Evolutionary conservation across 2,888 invertebrate genomes (phyloP).

Genomic region (Tetragnatha montana): DNA sequence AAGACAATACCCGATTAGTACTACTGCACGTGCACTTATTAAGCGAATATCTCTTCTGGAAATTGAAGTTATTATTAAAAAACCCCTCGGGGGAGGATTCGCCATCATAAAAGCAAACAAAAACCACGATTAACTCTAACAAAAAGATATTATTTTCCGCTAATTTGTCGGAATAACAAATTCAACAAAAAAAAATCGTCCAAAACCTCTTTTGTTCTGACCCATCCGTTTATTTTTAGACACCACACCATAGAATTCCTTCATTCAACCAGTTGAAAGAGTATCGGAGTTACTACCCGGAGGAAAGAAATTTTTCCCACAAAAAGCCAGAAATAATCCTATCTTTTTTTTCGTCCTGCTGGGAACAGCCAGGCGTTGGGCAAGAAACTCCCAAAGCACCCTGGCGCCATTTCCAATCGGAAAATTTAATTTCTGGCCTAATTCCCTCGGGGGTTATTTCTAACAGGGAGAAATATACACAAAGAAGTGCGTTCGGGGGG

Average conservation of each 20-base stretch:
- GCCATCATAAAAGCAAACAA: not conserved
- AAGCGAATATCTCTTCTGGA: too few relatives aligned
- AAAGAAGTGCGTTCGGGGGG: slow-evolving; percentile 9
- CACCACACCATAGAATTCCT: slow-evolving; percentile 28
- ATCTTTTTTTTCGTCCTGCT: not conserved
- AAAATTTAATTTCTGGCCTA: slow-evolving; percentile 68
- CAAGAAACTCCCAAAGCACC: slow-evolving; percentile 56
- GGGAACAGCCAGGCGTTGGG: not conserved
- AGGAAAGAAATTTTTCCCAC: slow-evolving; percentile 27
- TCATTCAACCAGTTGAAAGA: slow-evolving; percentile 15
- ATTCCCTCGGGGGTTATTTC: slow-evolving; percentile 58
- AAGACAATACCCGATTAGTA: too few relatives aligned
- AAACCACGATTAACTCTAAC: not conserved
- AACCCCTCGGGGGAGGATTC: not conserved
- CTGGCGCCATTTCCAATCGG: slow-evolving; percentile 60
- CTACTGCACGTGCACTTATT: too few relatives aligned
- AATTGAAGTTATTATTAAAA: not conserved
- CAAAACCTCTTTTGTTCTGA: slow-evolving; percentile 31
- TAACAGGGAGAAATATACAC: slow-evolving; percentile 56
- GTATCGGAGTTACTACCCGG: not conserved
- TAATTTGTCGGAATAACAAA: slow-evolving; percentile 40
- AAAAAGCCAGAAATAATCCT: slow-evolving; percentile 56
- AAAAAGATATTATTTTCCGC: not conserved
- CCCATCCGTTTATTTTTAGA: slow-evolving; percentile 30
- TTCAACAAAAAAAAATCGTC: slow-evolving; percentile 26